Evolutionary conservation across 2,888 invertebrate genomes (phyloP).

Genomic region (Nephrocerus scutellatus): DNA sequence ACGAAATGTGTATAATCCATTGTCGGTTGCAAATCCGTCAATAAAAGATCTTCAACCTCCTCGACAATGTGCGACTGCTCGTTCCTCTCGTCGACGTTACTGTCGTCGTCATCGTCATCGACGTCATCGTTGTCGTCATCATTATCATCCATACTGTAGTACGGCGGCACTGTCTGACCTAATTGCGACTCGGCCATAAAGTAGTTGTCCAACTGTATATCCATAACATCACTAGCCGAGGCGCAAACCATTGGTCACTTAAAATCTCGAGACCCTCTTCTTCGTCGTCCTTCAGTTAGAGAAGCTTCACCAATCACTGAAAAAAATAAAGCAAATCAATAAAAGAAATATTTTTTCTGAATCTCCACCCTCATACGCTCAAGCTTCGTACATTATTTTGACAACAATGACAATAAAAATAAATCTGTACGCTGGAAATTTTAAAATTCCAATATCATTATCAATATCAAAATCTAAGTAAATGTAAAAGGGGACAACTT

Average conservation of each 20-base stretch:
- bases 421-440: too few relatives aligned
- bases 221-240: constrained; percentile 37
- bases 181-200: constrained; percentile 41
- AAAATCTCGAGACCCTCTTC: constrained; percentile 64
- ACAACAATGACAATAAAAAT: too few relatives aligned
- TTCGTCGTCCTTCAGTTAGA: constrained; percentile 48
- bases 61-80: constrained; percentile 21
- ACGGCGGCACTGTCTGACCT: too few relatives aligned
- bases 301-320: constrained; percentile 41
- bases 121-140: constrained; percentile 10
- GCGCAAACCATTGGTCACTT: constrained; percentile 61
- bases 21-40: constrained; percentile 32
- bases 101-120: constrained; percentile 14
- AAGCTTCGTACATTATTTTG: too few relatives aligned
- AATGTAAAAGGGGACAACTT: too few relatives aligned
- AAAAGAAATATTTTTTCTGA: background rate
- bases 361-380: background rate
- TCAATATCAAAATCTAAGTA: too few relatives aligned
- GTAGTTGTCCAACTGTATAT: constrained; percentile 13
- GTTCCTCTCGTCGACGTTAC: constrained; percentile 20
- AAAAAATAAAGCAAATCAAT: constrained; percentile 12
- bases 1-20: constrained; percentile 36
- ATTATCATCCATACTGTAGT: constrained; percentile 1
- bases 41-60: constrained; percentile 31
- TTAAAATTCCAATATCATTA: too few relatives aligned